Percentiles rank a stretch among this genome's conserved stretches.
Evolutionary conservation across 2,797 vertebrate genomes (phyloP).

Genomic region (Momotus momota): DNA sequence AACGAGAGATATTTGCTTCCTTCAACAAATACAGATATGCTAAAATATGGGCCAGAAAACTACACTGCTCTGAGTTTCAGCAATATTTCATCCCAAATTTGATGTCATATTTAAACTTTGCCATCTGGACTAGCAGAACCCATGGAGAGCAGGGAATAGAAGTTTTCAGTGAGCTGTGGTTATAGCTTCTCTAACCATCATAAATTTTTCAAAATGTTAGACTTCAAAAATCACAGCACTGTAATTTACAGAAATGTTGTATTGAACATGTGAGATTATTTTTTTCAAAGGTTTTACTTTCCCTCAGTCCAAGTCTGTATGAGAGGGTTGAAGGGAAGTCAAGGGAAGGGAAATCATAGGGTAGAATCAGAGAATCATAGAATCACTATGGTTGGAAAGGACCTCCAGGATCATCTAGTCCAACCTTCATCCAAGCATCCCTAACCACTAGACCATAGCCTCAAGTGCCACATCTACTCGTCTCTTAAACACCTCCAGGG

Average conservation of each 20-base stretch:
- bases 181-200: neutral
- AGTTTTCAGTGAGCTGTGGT: neutral
- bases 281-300: neutral
- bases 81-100: slow-evolving; percentile 7
- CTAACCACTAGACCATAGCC: too few species aligned
- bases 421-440: too few species aligned
- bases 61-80: neutral
- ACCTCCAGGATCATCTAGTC: too few species aligned
- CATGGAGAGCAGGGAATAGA: neutral
- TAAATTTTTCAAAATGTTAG: slow-evolving; percentile 1
- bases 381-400: too few species aligned
- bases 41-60: neutral
- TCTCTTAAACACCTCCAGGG: too few species aligned
- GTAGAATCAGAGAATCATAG: too few species aligned
- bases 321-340: neutral
- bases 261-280: neutral
- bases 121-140: slow-evolving; percentile 34
- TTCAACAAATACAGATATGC: neutral
- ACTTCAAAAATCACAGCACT: neutral
- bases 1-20: neutral
- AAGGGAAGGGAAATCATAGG: neutral
- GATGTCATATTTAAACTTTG: slow-evolving; percentile 33
- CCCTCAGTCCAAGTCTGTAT: neutral
- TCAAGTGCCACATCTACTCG: too few species aligned
- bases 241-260: neutral